Evolutionary conservation across 2,888 invertebrate species (phyloP), one percentile per base, ranked within the genome.

Genomic region (Globia sparganii): DNA sequence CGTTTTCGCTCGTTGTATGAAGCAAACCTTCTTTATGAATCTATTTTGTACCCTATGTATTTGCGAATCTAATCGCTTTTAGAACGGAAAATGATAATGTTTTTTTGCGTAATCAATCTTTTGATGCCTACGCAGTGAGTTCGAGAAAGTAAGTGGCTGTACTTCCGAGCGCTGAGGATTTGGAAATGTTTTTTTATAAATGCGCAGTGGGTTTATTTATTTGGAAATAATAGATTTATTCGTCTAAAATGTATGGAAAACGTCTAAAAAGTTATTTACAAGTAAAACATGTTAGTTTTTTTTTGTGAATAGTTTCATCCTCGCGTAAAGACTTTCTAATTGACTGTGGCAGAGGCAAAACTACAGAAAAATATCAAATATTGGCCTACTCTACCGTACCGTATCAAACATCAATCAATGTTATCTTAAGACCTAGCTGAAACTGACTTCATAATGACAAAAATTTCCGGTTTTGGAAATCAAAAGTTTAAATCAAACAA

Each of bases 31-130:
- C 72, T 73, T 40, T 3, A 25, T 0, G 0, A 15, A 5, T 56
- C 9, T 56, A 15, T 21, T 56, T 5, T 40, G 56, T 43, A n/a
- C 9, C 28, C 4, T 31, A 56, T 79, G 40, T 56, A 73, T 79
- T 34, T 61, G 34, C 8, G n/a, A 34, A 79, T 70, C 56, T 58
- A 70, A 74, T 84, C 69, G 61, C 31, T 53, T 37, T 62, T 31
- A 64, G 13, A 74, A 62, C 61, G 72, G 40, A 34, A 84, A 81
- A 68, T 70, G 84, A 84, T 84, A 82, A 71, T 67, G 64, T 71
- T 75, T 75, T 72, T 78, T 56, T 67, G 21, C 4, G 64, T 56
- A 68, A 82, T 82, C 82, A 84, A 82, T 82, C 82, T 80, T 46
- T 49, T 40, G 34, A 40, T 37, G 15, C 64, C n/a, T 68, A 75